These are phyloP conservation scores for Micoletzkya japonica DNA, from an alignment of 2,888 invertebrate species.

Conservation along the genomic window DNA sequence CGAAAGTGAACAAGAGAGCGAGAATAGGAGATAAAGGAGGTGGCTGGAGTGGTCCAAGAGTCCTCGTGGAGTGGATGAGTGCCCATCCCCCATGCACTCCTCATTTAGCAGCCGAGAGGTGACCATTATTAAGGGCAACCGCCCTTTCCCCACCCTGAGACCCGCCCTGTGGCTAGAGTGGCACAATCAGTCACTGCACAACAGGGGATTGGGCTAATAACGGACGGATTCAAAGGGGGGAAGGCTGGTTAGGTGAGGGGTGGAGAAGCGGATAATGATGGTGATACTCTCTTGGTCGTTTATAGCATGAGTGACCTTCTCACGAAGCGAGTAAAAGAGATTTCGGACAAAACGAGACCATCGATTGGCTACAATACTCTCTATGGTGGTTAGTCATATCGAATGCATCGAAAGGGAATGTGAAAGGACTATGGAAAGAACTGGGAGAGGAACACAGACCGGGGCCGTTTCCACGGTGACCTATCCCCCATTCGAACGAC, in stretches of 20 bases:
- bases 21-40: neutral
- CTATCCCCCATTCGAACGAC: too few relatives aligned
- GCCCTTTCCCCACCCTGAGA: too few relatives aligned
- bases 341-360: too few relatives aligned
- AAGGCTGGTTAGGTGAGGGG: neutral
- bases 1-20: neutral
- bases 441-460: neutral
- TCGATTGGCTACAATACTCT: too few relatives aligned
- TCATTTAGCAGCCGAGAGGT: too few relatives aligned
- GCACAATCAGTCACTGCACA: too few relatives aligned
- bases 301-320: slow-evolving; percentile 21
- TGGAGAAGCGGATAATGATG: neutral
- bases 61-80: neutral
- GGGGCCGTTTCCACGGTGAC: neutral
- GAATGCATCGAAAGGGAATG: too few relatives aligned
- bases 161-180: too few relatives aligned
- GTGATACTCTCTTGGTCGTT: slow-evolving; percentile 12
- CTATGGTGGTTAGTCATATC: too few relatives aligned
- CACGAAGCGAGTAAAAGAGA: neutral
- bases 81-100: neutral
- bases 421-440: too few relatives aligned
- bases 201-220: neutral
- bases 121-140: neutral
- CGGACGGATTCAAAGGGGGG: neutral
- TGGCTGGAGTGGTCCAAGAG: too few relatives aligned